Evolutionary conservation across 2,888 invertebrate genomes (phyloP).

Genomic region (Odontothrips loti): DNA sequence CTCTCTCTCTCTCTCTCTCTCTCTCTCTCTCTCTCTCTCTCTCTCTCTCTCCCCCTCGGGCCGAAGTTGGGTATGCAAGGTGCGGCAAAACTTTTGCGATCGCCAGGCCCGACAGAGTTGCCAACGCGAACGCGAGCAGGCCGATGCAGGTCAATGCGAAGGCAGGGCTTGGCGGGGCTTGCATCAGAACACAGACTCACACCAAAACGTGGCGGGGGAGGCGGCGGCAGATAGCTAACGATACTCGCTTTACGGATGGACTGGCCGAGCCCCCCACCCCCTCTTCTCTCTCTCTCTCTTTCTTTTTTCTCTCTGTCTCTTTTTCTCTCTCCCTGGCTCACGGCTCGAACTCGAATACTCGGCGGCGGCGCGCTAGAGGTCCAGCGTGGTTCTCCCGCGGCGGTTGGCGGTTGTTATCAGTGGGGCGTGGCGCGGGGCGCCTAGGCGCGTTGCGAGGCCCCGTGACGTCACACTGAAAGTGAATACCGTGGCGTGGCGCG

Average conservation of each 20-base stretch:
- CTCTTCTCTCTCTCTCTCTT: not conserved
- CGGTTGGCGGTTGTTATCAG: too few relatives aligned
- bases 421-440: not conserved
- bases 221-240: too few relatives aligned
- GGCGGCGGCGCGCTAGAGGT: not conserved
- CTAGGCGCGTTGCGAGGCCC: not conserved
- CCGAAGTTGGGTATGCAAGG: too few relatives aligned
- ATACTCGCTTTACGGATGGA: too few relatives aligned
- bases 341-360: not conserved
- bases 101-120: too few relatives aligned
- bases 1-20: not conserved
- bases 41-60: not conserved
- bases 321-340: not conserved
- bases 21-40: not conserved
- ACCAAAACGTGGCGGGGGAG: too few relatives aligned
- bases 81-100: too few relatives aligned
- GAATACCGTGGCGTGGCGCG: not conserved
- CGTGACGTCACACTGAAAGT: not conserved
- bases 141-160: too few relatives aligned
- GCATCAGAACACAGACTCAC: too few relatives aligned
- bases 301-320: not conserved
- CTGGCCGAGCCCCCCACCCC: not conserved
- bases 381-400: too few relatives aligned
- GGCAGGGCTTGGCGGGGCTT: too few relatives aligned
- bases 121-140: too few relatives aligned